Evolutionary conservation across 2,113 vertebrate species (phyloP), one percentile per base, ranked within the genome.

Genomic region (Seriola rivoliana): DNA sequence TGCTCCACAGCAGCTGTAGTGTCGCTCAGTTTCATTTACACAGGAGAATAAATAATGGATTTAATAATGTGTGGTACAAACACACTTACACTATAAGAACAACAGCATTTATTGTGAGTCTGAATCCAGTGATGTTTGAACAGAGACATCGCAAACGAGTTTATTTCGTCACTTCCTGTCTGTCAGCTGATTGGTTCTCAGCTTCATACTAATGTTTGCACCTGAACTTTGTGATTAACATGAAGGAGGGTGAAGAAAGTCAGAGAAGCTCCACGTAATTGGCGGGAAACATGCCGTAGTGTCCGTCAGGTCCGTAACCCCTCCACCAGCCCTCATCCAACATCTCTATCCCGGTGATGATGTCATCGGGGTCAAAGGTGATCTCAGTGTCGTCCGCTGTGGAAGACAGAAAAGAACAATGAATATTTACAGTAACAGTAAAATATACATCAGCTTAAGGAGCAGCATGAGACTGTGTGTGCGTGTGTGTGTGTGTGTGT

Each of bases 311-410:
- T 0, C 95, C 95, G 0, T 88, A 95, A 40, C 97, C 98, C 0
- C 96, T 95, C 97, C 98, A 99, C 98, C 98, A 99, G 85, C 98
- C 97, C 50, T 98, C 97, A 0, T 99, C 98, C 0, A 97, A 93
- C 95, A 96, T 97, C 78, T 99, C 97, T 0, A 99, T 97, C 75
- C 94, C 94, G 0, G 96, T 97, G 89, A 99, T 98, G 75, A 99
- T 93, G 91, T 99, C 97, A 79, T 95, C 96, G 0, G 98, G 97
- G 74, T 99, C 97, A 55, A 99, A 97, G 54, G 96, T 97, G 92
- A 99, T 97, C 94, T 99, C 97, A 0, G 96, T 96, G 71, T 97
- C 95, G 0, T 99, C 98, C 0, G 85, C 97, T 99, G 94, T 19
- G 80, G 62, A 78, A 8, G 38, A 77, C 13, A 2, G 40, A 42